Percentiles rank a stretch among this genome's conserved stretches.
Evolutionary conservation across 2,888 invertebrate genomes (phyloP).

Genomic region (Campopleginae sp.): DNA sequence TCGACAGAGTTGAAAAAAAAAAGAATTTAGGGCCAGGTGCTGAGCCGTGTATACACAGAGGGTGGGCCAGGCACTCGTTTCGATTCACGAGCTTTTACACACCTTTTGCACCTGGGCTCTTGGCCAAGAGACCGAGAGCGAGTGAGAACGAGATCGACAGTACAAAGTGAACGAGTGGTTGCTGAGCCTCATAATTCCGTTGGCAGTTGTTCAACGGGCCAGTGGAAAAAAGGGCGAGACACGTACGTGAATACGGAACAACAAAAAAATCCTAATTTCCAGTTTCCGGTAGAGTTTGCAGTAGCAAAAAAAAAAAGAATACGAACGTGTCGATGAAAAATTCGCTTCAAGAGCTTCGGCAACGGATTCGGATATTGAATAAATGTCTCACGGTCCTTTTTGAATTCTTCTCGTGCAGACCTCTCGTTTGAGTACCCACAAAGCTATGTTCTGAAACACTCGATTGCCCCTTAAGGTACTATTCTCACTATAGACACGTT

Average conservation of each 20-base stretch:
- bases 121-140: constrained; percentile 12
- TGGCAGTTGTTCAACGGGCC: constrained; percentile 57
- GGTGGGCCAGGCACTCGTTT: constrained; percentile 13
- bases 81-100: constrained; percentile 18
- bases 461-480: too few relatives aligned
- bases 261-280: constrained; percentile 1
- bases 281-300: constrained; percentile 15
- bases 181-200: constrained; percentile 51
- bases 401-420: background rate
- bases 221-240: constrained; percentile 44
- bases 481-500: too few relatives aligned
- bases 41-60: constrained; percentile 27
- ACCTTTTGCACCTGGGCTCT: constrained; percentile 63
- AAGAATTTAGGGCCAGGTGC: constrained; percentile 55
- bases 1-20: background rate
- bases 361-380: background rate
- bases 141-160: constrained; percentile 8
- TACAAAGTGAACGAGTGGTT: constrained; percentile 29
- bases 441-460: too few relatives aligned
- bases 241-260: background rate
- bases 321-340: background rate
- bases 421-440: too few relatives aligned
- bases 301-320: background rate
- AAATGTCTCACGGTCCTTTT: background rate
- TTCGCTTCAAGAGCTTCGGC: background rate